Percentiles rank a stretch among this genome's conserved stretches.
Evolutionary conservation across 2,113 vertebrate genomes (phyloP).

Genomic region (Callaeas wilsoni): DNA sequence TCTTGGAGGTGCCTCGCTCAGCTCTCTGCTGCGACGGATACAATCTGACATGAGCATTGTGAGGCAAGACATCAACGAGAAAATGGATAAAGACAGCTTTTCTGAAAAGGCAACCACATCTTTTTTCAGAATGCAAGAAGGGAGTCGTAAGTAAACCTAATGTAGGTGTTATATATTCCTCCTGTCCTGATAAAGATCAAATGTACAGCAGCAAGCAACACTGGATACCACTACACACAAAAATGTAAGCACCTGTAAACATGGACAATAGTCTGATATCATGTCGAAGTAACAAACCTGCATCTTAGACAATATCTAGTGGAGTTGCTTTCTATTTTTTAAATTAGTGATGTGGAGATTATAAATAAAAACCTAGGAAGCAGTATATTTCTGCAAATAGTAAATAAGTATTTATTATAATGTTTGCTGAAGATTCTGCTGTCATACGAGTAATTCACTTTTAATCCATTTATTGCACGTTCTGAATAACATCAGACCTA

Average conservation of each 20-base stretch:
- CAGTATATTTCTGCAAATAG: background rate
- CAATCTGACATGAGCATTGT: conserved; percentile 41
- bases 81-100: conserved; percentile 57
- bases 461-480: background rate
- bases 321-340: background rate
- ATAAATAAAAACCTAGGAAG: background rate
- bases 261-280: background rate
- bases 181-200: background rate
- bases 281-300: background rate
- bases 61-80: conserved; percentile 50
- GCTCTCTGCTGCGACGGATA: conserved; percentile 24
- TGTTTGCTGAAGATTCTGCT: background rate
- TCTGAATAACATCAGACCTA: background rate
- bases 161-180: background rate
- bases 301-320: background rate
- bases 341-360: background rate
- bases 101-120: conserved; percentile 17
- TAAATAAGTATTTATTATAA: background rate
- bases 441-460: background rate
- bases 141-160: background rate
- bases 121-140: background rate
- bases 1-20: conserved; percentile 31
- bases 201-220: background rate
- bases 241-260: background rate
- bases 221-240: background rate